Base-by-base conservation (phyloP, 1,140 invertebrate genomes). In the Rhyacophila brunnea region DNA sequence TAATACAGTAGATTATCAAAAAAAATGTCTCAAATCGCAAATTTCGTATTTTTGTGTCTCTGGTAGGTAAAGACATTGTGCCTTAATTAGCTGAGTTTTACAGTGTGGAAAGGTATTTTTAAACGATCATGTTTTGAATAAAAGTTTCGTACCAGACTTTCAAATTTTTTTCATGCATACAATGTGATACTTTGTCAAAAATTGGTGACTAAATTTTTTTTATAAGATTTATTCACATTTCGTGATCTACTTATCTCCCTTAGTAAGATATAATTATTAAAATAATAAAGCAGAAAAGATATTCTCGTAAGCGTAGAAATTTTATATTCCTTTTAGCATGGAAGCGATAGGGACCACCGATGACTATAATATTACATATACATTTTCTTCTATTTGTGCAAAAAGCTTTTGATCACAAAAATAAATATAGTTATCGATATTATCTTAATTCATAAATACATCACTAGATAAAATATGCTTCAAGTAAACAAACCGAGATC, bases 371-470 rank as follows among this genome's bases (percentile, higher is more conserved):
- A 45, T 18, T 55, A 55, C 34, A 48, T 55, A 57, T 48, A 57
- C 20, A 51, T 57, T 40, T 57, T 57, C 42, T 48, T 38, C 54
- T 57, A 57, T 57, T 57, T 57, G 54, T 57, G 54, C 54, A 57
- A 57, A 48, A 57, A 57, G 54, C 54, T 48, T 57, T 57, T 49
- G 32, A 46, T 57, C 46, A 57, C 54, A 57, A 57, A 57, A 57
- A 57, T 57, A 57, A 57, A 57, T 57, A 57, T 49, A 40, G 38
- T 48, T 57, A 48, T 40, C 34, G 42, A 28, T 28, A 45, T 54
- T 54, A 44, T 54, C 34, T 23, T 54, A 43, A 32, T 54, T 44
- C 19, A 46, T 38, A 38, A 55, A 55, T 36, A 55, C 28, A 46
- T 46, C 38, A 55, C 53, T 44, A 44, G 34, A 36, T 55, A 15